Evolutionary conservation across 2,888 invertebrate species (phyloP).

Genomic region (Callosobruchus maculatus): DNA sequence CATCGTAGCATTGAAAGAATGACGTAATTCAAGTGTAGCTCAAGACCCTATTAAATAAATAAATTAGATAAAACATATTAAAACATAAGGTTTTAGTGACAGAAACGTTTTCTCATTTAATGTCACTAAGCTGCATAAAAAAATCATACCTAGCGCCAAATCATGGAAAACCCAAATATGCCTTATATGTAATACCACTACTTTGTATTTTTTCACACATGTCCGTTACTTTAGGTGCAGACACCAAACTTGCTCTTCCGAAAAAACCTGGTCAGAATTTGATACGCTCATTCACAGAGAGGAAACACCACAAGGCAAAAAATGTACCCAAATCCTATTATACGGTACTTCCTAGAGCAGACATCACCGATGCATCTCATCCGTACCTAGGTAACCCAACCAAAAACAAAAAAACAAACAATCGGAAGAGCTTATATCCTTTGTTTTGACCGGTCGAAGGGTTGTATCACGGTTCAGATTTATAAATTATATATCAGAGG

Average conservation of each 20-base stretch:
- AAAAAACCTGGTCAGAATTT: neutral
- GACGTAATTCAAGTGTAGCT: too few species aligned
- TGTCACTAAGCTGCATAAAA: too few species aligned
- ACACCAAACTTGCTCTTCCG: neutral
- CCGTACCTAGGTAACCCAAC: slow-evolving; percentile 1
- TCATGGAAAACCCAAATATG: too few species aligned
- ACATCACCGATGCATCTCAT: slow-evolving; percentile 4
- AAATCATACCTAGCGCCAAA: too few species aligned
- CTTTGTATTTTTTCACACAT: neutral
- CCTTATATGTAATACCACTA: too few species aligned
- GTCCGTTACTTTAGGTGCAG: neutral
- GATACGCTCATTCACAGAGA: neutral
- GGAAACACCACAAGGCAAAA: neutral
- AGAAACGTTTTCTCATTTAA: too few species aligned
- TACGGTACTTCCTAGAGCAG: neutral
- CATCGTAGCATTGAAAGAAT: too few species aligned
- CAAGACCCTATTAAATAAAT: too few species aligned
- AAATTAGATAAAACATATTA: too few species aligned
- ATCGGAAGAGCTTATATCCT: slow-evolving; percentile 25
- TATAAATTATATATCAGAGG: slow-evolving; percentile 32
- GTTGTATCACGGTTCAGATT: slow-evolving; percentile 31
- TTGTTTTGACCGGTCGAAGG: slow-evolving; percentile 34
- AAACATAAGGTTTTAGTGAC: too few species aligned
- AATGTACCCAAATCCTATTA: neutral
- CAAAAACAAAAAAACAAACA: slow-evolving; percentile 18